Base-by-base conservation (phyloP, 2,888 invertebrate species). In the Phalera bucephala region DNA sequence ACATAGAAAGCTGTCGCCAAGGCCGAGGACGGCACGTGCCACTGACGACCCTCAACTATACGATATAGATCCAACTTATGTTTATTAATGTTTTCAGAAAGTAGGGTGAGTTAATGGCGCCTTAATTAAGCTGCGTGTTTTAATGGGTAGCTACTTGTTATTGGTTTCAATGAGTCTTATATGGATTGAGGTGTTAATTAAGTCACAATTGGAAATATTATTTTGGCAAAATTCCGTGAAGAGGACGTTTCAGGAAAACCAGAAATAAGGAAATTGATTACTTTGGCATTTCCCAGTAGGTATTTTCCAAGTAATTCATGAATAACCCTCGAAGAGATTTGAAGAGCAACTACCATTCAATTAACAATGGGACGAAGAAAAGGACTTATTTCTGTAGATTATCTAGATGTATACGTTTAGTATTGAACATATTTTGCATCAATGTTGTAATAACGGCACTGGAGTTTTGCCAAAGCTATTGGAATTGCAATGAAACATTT, bases 11-110 rank as follows among this genome's bases (percentile, higher is more conserved):
- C 54, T 53, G 62, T 63, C 65, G 62, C 71, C 86, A 88, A 86
- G 86, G 86, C 76, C 83, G 76, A 69, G 67, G 70, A 52, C 59
- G 67, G 58, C 76, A 73, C 74, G 79, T 77, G 73, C 72, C 69
- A 53, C 62, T 51, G 39, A 44, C 40, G 40, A 49, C 38, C 59
- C 55, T 56, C 37, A 45, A 45, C 45, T 46, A 50, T 52, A 45
- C 27, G 31, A 14, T 45, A 37, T 13, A 34, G 31, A 36, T 36
- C 20, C 38, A 32, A 35, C 21, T n/a, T 37, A 49, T 36, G 23
- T 33, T 34, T 28, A 39, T 46, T 34, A 35, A 44, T 44, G 36
- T 45, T 42, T 48, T 2, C 8, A 7, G 9, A 27, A 25, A 6
- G 1, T 11, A 10, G 11, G 25, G 25, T 8, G 25, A 2, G 12